Evolutionary conservation across 2,797 vertebrate species (phyloP), one percentile per base, ranked within the genome.

Genomic region (Galaxias olidus): DNA sequence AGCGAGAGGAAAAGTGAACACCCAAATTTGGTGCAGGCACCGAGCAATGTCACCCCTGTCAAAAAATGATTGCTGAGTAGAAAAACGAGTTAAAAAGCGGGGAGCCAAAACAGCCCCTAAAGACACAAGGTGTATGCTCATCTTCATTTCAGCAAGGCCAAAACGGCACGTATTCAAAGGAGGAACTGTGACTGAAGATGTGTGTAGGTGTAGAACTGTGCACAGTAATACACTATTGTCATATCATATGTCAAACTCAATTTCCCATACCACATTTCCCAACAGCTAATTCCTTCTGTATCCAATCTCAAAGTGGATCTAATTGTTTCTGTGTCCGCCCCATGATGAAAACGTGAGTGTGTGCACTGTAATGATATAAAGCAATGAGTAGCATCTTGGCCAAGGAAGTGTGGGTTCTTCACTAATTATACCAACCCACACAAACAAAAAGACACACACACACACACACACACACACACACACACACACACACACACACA

Each of bases 1-100:
- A 41, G 14, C 11, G 19, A 68, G 64, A 49, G 30, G 53, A 30
- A 40, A 57, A 68, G 63, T 14, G 8, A 69, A 68, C 1, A 44
- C n/a, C 41, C 51, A 69, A 59, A 20, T 68, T 19, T 61, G 61
- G 54, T 64, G 49, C 55, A 10, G n/a, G 55, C 65, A 41, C 59
- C 17, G 47, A 57, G 47, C 17, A 14, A 11, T 20, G 61, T 71
- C 57, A 12, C 56, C 15, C 8, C 62, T n/a, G 60, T 62, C 65
- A 30, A 30, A 59, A 52, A 0, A 41, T 13, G 67, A 62, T 50
- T 48, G 54, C 15, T 2, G 50, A 19, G 59, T 60, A 13, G 52
- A 40, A 30, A 50, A 57, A 30, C 43, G 49, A 17, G 18, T 40
- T 42, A 65, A 67, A 44, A 19, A 56, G 48, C 43, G 54, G 57